Base-by-base conservation (phyloP, 1,140 invertebrate genomes). In the Lethrus apterus region DNA sequence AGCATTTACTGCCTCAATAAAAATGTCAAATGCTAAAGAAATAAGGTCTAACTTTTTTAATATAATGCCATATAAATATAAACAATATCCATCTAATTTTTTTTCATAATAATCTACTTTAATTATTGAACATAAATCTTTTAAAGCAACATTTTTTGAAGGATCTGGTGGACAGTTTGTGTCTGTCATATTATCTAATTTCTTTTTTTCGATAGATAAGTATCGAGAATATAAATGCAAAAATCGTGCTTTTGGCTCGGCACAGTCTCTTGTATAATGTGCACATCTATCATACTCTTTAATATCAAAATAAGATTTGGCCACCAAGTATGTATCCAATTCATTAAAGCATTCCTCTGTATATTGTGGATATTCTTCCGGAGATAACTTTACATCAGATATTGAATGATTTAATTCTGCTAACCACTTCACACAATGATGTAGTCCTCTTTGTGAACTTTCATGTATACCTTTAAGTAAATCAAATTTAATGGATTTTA, bases 271-370 rank as follows among this genome's bases (percentile, higher is more conserved):
- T 8, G 89, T 72, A 58, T 92, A 91, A 73, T 83, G 83, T 0
- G 90, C 86, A 48, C 89, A 88, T 62, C 93, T 76, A 55, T 93
- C 87, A 67, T 93, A 97, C 68, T 97, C 93, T 58, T 89, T 85
- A 10, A 86, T 70, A 70, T 96, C 90, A 66, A 94, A 96, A 62
- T 92, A 93, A 55, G 82, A 84, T 67, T 90, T 93, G 0, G 89
- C 86, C 44, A 94, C 62, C 18, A 78, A 74, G 61, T 90, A 95
- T 5, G 73, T 69, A 58, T 88, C 83, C 38, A 78, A 77, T 60
- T 89, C 79, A 53, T 76, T 66, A 9, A 72, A 66, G 29, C 58
- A 57, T 48, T 76, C 67, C 3, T 66, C 58, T 13, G 64, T 56
- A 19, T 60, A 43, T 31, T 65, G 65, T 26, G 64, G 60, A 3